Base-by-base conservation (phyloP, 2,797 vertebrate genomes). In the Macrochelys suwanniensis region DNA sequence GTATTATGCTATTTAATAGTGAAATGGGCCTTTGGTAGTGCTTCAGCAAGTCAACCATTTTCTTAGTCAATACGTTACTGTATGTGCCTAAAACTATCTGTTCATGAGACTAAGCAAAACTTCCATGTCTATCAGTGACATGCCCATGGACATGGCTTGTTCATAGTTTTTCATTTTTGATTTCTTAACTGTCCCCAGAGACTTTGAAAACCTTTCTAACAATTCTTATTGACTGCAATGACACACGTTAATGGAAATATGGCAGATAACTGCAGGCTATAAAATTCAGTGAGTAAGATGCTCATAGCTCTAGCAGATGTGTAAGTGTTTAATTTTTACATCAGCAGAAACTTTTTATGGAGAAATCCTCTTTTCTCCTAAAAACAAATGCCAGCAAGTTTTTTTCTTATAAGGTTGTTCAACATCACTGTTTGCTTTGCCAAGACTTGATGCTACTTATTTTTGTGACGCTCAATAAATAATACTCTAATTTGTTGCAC, bases 381-480 rank as follows among this genome's bases (percentile, higher is more conserved):
- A 31, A 95, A 77, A 79, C 53, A 91, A 94, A 78, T 49, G 68
- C 33, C 84, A 93, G 61, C 79, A 89, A 53, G 65, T 87, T 80
- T 91, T 89, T 87, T 94, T 84, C 54, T 54, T 85, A 16, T 57
- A 79, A 26, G 25, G 5, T 68, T 37, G 77, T 81, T 93, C 65
- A 45, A 61, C n/a, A 65, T 33, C 33, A 21, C 21, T 77, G 31
- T 50, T 82, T 42, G 28, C 42, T 56, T 89, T 86, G 42, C 42
- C 90, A 91, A 95, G 84, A 95, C 92, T 93, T 92, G 88, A 85
- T 85, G 47, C 91, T 95, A 76, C 53, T 50, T 95, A 87, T 90
- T 96, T 94, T 88, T 92, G 80, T 89, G 90, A 94, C 80, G 82
- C 85, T 93, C 61, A 49, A 80, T 94, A 90, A 93, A 94, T 94